phyloP scores from a whole-genome alignment of 2,797 vertebrate species.

The Pseudochirops cupreus region DNA sequence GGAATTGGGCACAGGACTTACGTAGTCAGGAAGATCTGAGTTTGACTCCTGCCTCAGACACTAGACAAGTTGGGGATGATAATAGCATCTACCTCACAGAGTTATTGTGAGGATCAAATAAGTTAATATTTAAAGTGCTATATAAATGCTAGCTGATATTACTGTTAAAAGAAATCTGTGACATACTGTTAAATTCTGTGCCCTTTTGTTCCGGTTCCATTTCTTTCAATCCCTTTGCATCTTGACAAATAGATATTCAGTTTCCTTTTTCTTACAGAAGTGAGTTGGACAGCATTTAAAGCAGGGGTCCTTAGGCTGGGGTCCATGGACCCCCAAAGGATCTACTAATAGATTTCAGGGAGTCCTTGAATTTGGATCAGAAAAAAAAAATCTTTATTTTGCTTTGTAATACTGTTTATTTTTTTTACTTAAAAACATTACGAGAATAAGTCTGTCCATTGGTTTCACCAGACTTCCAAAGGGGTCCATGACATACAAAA shows the following conservation, averaged over 20 bases:
- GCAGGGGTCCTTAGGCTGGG: neutral
- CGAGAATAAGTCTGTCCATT: neutral
- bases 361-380: neutral
- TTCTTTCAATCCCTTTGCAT: neutral
- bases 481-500: neutral
- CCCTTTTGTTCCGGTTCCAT: neutral
- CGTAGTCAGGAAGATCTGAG: neutral
- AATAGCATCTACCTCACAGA: neutral
- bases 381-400: neutral
- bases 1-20: neutral
- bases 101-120: neutral
- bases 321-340: neutral
- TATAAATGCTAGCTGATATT: neutral
- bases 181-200: neutral
- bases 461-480: neutral
- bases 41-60: neutral
- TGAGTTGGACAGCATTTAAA: neutral
- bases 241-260: neutral
- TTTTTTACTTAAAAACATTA: neutral
- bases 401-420: neutral
- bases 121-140: neutral
- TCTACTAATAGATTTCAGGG: neutral
- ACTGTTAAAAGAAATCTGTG: neutral
- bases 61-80: neutral
- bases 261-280: neutral